A percentile compares a stretch with the other conserved stretches of the same genome.
These are phyloP conservation scores for Eupithecia vulgata DNA, from an alignment of 2,888 invertebrate genomes.

Conservation along the genomic window DNA sequence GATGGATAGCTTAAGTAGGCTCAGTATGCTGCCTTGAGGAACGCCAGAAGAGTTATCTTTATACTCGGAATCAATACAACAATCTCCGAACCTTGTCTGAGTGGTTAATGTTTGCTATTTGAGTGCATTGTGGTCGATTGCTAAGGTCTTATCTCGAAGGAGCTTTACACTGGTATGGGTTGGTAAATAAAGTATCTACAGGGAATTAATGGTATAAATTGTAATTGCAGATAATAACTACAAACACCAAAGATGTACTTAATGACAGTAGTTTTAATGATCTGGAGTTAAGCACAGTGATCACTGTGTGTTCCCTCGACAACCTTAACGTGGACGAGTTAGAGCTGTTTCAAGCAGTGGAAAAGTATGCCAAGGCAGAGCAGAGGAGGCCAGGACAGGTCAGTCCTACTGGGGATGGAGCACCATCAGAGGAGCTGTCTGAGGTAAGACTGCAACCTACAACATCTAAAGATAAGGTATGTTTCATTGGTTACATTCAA, in stretches of 20 bases:
- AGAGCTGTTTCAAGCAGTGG: slow-evolving; percentile 89
- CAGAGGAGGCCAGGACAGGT: slow-evolving; percentile 41
- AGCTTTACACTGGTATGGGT: too few species aligned
- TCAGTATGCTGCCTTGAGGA: too few species aligned
- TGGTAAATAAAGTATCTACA: too few species aligned
- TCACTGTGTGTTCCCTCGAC: slow-evolving; percentile 90
- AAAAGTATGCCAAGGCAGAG: slow-evolving; percentile 77
- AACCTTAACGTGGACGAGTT: slow-evolving; percentile 89
- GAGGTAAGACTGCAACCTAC: slow-evolving; percentile 69
- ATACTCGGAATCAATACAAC: too few species aligned
- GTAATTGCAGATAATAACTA: slow-evolving; percentile 87
- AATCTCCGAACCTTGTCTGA: too few species aligned
- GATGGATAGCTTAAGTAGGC: too few species aligned
- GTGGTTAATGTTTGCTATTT: too few species aligned
- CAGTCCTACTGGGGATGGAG: slow-evolving; percentile 62
- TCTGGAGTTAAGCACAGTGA: slow-evolving; percentile 82
- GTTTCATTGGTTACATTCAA: background rate
- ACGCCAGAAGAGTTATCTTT: too few species aligned
- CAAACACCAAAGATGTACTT: slow-evolving; percentile 89
- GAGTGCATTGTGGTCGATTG: too few species aligned
- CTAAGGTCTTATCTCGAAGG: too few species aligned
- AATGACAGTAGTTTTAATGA: slow-evolving; percentile 85
- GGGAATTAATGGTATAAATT: too few species aligned
- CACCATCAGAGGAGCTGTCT: slow-evolving; percentile 57
- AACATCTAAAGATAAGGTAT: slow-evolving; percentile 59